phyloP scores from a whole-genome alignment of 2,888 invertebrate genomes.

The Hoplodrina blanda region DNA sequence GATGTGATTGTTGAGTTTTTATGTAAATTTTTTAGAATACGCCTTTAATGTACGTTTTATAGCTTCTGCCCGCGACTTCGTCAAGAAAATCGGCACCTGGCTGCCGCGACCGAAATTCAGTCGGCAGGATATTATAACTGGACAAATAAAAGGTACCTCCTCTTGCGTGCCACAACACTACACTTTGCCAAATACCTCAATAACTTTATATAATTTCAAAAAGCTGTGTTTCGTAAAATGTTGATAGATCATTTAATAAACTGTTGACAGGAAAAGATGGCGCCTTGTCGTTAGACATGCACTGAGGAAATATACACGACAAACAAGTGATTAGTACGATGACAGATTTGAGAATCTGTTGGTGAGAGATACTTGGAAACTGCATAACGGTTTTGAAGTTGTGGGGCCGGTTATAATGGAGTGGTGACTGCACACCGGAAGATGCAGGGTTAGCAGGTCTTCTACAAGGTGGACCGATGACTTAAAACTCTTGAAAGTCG shows the following conservation, averaged over 20 bases:
- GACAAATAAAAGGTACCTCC: neutral
- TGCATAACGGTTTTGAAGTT: constrained; percentile 11
- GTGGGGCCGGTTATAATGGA: neutral
- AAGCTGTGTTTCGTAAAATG: constrained; percentile 21
- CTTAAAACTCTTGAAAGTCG: too few relatives aligned
- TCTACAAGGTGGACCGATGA: too few relatives aligned
- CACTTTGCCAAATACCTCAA: constrained; percentile 36
- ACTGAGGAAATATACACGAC: constrained; percentile 2
- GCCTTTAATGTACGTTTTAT: too few relatives aligned
- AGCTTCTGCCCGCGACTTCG: too few relatives aligned
- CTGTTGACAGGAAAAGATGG: constrained; percentile 35
- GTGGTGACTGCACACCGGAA: too few relatives aligned
- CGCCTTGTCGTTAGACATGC: constrained; percentile 10
- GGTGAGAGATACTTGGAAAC: constrained; percentile 3
- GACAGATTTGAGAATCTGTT: constrained; percentile 13
- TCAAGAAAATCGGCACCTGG: too few relatives aligned
- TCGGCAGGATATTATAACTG: neutral
- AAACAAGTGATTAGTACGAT: constrained; percentile 27
- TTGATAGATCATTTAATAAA: constrained; percentile 21
- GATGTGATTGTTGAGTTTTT: too few relatives aligned
- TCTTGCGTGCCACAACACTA: constrained; percentile 22
- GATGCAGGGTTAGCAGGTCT: too few relatives aligned
- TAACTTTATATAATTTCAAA: constrained; percentile 26
- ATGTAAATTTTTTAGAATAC: too few relatives aligned
- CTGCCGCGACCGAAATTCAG: too few relatives aligned